Percentiles rank a stretch among this genome's conserved stretches.
phyloP scores from a whole-genome alignment of 2,888 invertebrate species.

The Drosophila leonis region DNA sequence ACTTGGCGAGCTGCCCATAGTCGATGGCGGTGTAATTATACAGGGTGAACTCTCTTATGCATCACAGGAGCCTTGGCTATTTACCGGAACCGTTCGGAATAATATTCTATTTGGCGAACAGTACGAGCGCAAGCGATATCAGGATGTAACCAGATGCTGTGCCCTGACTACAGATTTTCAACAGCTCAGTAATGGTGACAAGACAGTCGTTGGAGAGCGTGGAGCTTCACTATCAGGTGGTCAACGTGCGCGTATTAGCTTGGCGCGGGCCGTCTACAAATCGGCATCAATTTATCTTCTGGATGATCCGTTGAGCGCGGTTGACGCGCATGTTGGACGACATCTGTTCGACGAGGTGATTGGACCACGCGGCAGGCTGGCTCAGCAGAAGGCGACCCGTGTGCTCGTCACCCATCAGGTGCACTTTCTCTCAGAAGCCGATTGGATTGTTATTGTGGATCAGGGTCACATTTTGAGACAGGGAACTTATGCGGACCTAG shows the following conservation, averaged over 20 bases:
- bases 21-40: constrained; percentile 86
- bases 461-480: constrained; percentile 86
- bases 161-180: constrained; percentile 85
- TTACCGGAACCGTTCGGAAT: constrained; percentile 88
- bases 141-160: constrained; percentile 86
- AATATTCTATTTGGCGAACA: constrained; percentile 91
- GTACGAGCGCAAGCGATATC: constrained; percentile 88
- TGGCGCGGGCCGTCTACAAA: constrained; percentile 91
- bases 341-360: constrained; percentile 92
- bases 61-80: constrained; percentile 90
- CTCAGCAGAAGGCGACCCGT: constrained; percentile 87
- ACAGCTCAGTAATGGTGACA: constrained; percentile 89
- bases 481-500: constrained; percentile 86
- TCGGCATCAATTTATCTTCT: constrained; percentile 91
- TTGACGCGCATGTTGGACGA: constrained; percentile 91
- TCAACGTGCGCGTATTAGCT: constrained; percentile 90
- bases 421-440: constrained; percentile 89
- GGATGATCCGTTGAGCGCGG: constrained; percentile 93
- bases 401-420: constrained; percentile 93
- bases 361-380: constrained; percentile 86
- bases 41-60: constrained; percentile 88
- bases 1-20: constrained; percentile 87
- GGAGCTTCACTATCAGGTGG: constrained; percentile 91
- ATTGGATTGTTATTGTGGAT: constrained; percentile 88
- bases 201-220: constrained; percentile 90